phyloP scores from a whole-genome alignment of 2,113 vertebrate genomes.

The Aythya baeri region DNA sequence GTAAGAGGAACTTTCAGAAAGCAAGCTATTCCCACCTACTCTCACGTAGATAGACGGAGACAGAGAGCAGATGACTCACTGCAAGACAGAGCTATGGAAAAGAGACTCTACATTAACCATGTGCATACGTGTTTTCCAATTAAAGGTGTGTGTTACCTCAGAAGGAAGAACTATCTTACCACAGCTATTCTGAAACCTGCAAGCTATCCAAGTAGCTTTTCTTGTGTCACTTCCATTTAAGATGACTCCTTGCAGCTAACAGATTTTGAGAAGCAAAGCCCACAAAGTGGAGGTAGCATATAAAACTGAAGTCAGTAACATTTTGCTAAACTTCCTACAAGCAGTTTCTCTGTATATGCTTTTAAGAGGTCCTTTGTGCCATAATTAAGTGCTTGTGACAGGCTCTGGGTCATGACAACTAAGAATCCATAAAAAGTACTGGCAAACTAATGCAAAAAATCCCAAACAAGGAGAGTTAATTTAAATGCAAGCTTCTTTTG shows the following conservation, averaged over 20 bases:
- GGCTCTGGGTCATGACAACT: neutral
- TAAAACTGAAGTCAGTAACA: neutral
- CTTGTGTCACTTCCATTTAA: conserved; percentile 10
- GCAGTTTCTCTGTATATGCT: neutral
- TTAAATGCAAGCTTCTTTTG: neutral
- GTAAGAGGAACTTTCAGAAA: neutral
- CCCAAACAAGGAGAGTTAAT: neutral
- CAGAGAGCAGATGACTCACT: neutral
- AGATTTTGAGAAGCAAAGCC: neutral
- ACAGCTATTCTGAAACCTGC: conserved; percentile 7
- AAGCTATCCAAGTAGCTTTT: conserved; percentile 2
- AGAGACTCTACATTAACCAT: neutral
- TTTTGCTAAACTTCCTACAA: neutral
- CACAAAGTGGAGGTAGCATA: neutral
- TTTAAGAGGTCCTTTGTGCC: neutral
- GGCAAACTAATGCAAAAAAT: neutral
- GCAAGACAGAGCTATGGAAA: neutral
- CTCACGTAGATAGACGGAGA: neutral
- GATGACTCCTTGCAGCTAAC: conserved; percentile 17
- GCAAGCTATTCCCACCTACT: neutral
- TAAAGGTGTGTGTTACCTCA: conserved; percentile 18
- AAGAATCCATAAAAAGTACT: neutral
- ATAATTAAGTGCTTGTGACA: neutral
- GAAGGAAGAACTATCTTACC: neutral
- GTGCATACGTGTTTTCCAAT: neutral